phyloP scores from a whole-genome alignment of 2,888 invertebrate species.

The Eledone cirrhosa region DNA sequence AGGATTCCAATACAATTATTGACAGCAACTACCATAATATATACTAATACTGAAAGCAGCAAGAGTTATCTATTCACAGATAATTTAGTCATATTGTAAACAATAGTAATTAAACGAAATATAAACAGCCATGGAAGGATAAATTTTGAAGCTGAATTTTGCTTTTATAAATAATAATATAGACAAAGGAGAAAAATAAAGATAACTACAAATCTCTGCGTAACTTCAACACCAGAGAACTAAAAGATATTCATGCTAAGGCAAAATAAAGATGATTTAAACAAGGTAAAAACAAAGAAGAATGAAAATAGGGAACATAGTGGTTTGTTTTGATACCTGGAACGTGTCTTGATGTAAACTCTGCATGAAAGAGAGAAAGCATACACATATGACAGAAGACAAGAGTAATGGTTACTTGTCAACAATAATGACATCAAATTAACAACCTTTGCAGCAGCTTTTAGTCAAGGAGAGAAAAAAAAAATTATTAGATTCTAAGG shows the following conservation, averaged over 20 bases:
- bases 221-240: conserved; percentile 25
- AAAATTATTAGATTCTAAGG: too few relatives aligned
- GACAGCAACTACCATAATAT: too few relatives aligned
- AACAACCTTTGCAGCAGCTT: conserved; percentile 21
- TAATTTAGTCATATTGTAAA: too few relatives aligned
- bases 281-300: neutral
- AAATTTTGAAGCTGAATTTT: too few relatives aligned
- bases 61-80: too few relatives aligned
- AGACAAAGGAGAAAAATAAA: too few relatives aligned
- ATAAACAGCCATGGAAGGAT: too few relatives aligned
- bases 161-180: too few relatives aligned
- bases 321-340: conserved; percentile 33
- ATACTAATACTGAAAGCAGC: too few relatives aligned
- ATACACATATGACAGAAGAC: conserved; percentile 19
- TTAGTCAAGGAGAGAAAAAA: too few relatives aligned
- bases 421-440: conserved; percentile 3
- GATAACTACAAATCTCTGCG: conserved; percentile 18
- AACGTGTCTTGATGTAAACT: conserved; percentile 36
- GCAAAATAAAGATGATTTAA: conserved; percentile 23
- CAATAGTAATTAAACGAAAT: too few relatives aligned
- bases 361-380: conserved; percentile 33
- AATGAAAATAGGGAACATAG: conserved; percentile 18
- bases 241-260: conserved; percentile 28
- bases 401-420: conserved; percentile 1
- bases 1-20: too few relatives aligned